A percentile compares a stretch with the other conserved stretches of the same genome.
phyloP scores from a whole-genome alignment of 1,140 invertebrate species.

The Zaprionus nigranus region DNA sequence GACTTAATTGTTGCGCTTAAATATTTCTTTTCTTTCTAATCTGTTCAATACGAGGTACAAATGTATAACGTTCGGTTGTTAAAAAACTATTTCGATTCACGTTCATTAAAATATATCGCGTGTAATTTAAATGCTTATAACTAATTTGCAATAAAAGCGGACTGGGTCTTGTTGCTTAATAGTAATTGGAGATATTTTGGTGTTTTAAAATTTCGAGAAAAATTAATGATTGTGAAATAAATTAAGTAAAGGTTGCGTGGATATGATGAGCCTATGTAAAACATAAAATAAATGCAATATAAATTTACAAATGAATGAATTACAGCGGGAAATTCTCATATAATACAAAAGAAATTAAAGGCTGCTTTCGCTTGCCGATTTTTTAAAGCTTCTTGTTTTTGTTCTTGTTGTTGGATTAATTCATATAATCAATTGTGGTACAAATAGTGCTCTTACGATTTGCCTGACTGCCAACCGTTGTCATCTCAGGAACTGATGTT shows the following conservation, averaged over 20 bases:
- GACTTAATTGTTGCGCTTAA: constrained; percentile 56
- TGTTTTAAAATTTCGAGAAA: constrained; percentile 47
- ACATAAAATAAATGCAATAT: constrained; percentile 65
- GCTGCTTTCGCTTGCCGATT: constrained; percentile 37
- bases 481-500: constrained; percentile 69
- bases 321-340: constrained; percentile 53
- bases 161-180: constrained; percentile 54
- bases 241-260: constrained; percentile 46
- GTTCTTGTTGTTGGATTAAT: constrained; percentile 24
- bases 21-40: constrained; percentile 7
- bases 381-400: constrained; percentile 71
- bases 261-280: constrained; percentile 45
- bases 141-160: constrained; percentile 64
- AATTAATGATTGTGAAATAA: constrained; percentile 60
- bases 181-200: constrained; percentile 36
- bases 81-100: constrained; percentile 53
- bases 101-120: constrained; percentile 24
- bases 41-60: constrained; percentile 65
- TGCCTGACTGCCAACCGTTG: constrained; percentile 35
- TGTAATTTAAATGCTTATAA: constrained; percentile 38
- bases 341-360: constrained; percentile 63
- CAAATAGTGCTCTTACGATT: constrained; percentile 36
- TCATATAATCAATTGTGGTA: constrained; percentile 45
- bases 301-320: constrained; percentile 35
- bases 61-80: constrained; percentile 61